Evolutionary conservation across 2,113 vertebrate species (phyloP).

Genomic region (Myrmecobius fasciatus): DNA sequence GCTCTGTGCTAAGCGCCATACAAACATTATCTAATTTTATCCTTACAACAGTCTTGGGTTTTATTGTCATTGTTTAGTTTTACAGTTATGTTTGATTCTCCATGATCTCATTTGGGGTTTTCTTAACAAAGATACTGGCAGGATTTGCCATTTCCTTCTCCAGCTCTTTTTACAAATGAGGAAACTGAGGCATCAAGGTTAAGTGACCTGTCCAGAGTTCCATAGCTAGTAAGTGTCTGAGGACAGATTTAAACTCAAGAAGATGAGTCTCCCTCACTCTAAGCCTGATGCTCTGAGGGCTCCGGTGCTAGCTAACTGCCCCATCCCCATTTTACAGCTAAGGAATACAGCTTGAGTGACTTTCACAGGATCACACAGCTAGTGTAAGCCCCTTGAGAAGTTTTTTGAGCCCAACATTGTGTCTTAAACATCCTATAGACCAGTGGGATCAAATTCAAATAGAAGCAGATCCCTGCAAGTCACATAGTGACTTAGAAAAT

Average conservation of each 20-base stretch:
- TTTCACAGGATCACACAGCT: background rate
- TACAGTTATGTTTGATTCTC: no score
- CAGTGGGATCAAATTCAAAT: background rate
- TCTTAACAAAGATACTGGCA: no score
- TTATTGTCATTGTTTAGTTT: background rate
- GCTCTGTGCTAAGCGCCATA: background rate
- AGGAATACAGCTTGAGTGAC: no score
- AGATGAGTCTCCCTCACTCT: background rate
- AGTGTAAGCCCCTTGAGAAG: background rate
- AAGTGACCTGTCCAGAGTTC: background rate
- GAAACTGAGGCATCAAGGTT: background rate
- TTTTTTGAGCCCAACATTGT: background rate
- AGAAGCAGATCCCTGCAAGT: background rate
- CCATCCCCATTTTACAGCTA: no score
- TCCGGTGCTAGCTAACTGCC: background rate
- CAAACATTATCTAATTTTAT: background rate
- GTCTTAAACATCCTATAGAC: background rate
- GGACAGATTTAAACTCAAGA: background rate
- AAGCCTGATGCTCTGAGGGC: rapidly evolving
- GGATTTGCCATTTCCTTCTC: no score
- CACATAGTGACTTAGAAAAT: background rate
- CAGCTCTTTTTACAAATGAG: no score
- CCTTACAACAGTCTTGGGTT: background rate
- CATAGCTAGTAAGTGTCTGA: background rate
- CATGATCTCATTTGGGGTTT: no score